Evolutionary conservation across 2,113 vertebrate species (phyloP), one percentile per base, ranked within the genome.

Genomic region (Leptobrachium ailaonicum): DNA sequence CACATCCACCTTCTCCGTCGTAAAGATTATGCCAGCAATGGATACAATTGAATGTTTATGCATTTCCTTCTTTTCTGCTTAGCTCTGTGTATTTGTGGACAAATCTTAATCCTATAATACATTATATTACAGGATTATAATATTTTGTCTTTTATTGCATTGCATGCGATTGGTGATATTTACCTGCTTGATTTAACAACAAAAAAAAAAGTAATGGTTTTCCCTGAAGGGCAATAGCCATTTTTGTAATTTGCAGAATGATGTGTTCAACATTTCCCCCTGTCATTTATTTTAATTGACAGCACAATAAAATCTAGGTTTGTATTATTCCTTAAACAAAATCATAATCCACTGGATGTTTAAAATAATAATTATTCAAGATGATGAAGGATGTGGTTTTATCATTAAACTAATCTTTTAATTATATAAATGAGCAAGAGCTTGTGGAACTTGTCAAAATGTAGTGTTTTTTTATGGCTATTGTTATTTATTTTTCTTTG

Each of bases 91-190:
- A 14, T 58, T 58, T 58, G 50, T 14, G 56, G 56, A 58, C 56
- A 12, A 12, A 14, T 60, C 56, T 1, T 60, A 60, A 60, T 60
- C 56, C 56, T 12, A 60, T 60, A 60, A 60, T 60, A 60, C 56
- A 14, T 60, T 60, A 60, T 60, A 14, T 60, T 60, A 60, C 13
- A 60, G 56, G 56, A 60, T 60, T 60, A 60, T 60, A 60, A 60
- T 13, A 60, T 60, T 12, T 12, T 12, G 56, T 60, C 13, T 60
- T 8, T 12, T 60, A 60, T 12, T 60, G 56, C 56, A 2, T 12
- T 60, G 56, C 56, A 60, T 60, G 13, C 10, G 56, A 11, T 60
- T 11, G 56, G 56, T 60, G 56, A 60, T 14, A 60, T 60, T 2
- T 60, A 10, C 56, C 56, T 60, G 56, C 56, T 50, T 50, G 47